Percentiles rank a stretch among this genome's conserved stretches.
Evolutionary conservation across 2,888 invertebrate species (phyloP).

Genomic region (Phoenoteleia sp.): DNA sequence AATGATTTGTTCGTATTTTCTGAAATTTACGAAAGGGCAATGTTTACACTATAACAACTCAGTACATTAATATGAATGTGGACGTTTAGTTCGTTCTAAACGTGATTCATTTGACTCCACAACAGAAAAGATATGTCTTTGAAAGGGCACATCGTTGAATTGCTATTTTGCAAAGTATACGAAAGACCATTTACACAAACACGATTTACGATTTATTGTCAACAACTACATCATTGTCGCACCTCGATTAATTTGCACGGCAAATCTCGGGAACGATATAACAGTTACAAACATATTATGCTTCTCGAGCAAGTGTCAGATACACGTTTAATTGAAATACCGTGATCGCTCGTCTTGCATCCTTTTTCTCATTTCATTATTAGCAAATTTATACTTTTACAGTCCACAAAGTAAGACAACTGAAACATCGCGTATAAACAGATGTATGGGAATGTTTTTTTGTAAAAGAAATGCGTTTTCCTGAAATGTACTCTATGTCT

Average conservation of each 20-base stretch:
- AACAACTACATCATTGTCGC: constrained; percentile 40
- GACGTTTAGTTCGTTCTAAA: constrained; percentile 46
- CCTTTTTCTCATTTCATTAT: background rate
- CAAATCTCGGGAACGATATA: constrained; percentile 36
- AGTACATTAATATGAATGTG: constrained; percentile 35
- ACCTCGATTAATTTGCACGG: constrained; percentile 44
- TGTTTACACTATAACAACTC: too few relatives aligned
- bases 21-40: too few relatives aligned
- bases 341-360: background rate
- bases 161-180: constrained; percentile 37
- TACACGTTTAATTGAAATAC: constrained; percentile 34
- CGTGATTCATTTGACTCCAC: constrained; percentile 5
- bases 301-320: constrained; percentile 46
- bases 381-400: too few relatives aligned
- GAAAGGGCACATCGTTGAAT: constrained; percentile 30
- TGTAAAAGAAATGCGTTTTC: background rate
- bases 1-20: too few relatives aligned
- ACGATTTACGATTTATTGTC: constrained; percentile 54
- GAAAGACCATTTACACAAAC: constrained; percentile 37
- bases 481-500: constrained; percentile 36
- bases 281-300: constrained; percentile 19
- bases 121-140: constrained; percentile 43
- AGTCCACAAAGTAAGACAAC: too few relatives aligned
- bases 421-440: too few relatives aligned
- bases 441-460: too few relatives aligned